Percentiles rank a stretch among this genome's conserved stretches.
Conservation (phyloP, 2,797 vertebrate genomes). For the Oreochromis grahami region DNA sequence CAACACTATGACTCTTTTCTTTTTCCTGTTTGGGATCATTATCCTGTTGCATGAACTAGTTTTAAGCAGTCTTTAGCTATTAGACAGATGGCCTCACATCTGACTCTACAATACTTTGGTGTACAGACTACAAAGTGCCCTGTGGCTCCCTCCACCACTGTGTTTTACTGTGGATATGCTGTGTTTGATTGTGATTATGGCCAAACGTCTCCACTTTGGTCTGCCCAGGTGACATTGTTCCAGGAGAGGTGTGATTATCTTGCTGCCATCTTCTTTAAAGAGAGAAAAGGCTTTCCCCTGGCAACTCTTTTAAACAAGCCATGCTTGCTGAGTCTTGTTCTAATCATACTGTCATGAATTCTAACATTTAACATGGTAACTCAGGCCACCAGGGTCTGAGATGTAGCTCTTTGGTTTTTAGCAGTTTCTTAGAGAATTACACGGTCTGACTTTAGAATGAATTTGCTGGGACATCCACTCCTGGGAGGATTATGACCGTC, state of each 20-base stretch:
- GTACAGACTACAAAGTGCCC: neutral
- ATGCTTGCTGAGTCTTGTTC: neutral
- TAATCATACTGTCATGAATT: neutral
- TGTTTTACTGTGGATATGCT: neutral
- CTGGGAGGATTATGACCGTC: neutral
- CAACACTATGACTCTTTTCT: neutral
- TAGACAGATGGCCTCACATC: neutral
- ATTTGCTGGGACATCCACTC: neutral
- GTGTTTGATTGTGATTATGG: neutral
- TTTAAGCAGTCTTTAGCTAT: neutral
- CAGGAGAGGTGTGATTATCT: neutral
- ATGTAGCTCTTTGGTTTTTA: neutral
- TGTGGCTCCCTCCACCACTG: neutral
- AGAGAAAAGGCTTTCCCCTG: neutral
- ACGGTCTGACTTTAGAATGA: fast-evolving
- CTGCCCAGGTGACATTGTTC: neutral
- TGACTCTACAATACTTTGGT: neutral
- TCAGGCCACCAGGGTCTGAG: neutral
- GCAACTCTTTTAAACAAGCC: neutral
- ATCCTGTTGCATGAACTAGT: neutral
- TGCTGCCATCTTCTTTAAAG: neutral
- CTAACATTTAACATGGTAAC: neutral
- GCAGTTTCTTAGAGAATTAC: neutral
- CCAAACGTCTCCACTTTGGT: neutral
- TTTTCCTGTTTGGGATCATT: neutral